A percentile compares a stretch with the other conserved stretches of the same genome.
Conservation (phyloP, 2,888 invertebrate genomes). For the Drosophila buzzatii region DNA sequence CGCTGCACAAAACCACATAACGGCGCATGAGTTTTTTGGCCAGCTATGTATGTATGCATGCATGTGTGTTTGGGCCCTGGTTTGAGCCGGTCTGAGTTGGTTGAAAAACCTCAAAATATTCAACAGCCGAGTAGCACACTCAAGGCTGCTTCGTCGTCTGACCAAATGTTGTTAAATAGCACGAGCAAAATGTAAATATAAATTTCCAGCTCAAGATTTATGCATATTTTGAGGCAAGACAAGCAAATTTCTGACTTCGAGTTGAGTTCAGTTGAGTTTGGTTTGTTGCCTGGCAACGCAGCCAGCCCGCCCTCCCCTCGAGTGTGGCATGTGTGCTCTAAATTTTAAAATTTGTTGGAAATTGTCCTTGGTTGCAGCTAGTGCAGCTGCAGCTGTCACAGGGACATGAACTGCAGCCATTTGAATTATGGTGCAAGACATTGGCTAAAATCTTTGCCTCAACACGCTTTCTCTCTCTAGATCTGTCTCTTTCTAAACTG, state of each 20-base stretch:
- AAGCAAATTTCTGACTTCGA: constrained; percentile 32
- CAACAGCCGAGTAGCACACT: constrained; percentile 35
- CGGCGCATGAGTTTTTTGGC: constrained; percentile 19
- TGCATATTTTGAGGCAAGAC: constrained; percentile 76
- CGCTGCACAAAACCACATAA: constrained; percentile 61
- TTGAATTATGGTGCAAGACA: constrained; percentile 67
- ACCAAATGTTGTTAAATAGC: constrained; percentile 83
- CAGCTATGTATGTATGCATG: not conserved
- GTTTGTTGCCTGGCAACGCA: constrained; percentile 15
- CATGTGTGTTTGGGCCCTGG: too few species aligned
- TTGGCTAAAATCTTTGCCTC: constrained; percentile 52
- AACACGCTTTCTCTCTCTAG: not conserved
- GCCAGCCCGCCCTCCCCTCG: not conserved
- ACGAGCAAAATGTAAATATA: constrained; percentile 80
- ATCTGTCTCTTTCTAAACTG: not conserved
- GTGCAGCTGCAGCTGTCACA: constrained; percentile 76
- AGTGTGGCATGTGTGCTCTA: constrained; percentile 66
- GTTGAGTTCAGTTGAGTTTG: constrained; percentile 16
- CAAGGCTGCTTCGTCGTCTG: constrained; percentile 33
- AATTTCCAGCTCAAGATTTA: constrained; percentile 77
- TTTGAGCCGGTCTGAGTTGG: not conserved
- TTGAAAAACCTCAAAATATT: constrained; percentile 54
- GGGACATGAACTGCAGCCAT: constrained; percentile 77
- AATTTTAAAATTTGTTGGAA: constrained; percentile 78
- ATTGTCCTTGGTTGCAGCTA: constrained; percentile 58